Evolutionary conservation across 2,888 invertebrate genomes (phyloP).

Genomic region (Zygogramma bicolorata): DNA sequence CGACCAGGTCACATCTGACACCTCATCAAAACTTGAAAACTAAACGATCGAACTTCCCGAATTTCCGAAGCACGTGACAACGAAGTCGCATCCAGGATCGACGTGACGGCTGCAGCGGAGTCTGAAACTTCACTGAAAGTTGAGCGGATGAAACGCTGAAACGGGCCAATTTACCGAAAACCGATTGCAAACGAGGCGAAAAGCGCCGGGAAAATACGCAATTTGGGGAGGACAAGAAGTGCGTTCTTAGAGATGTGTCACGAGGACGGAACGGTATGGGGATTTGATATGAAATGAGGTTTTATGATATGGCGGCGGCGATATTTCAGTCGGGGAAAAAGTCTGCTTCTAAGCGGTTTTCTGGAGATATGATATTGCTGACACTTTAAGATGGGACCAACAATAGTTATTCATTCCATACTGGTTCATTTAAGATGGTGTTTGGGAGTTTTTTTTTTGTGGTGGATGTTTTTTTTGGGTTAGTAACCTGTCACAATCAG

Average conservation of each 20-base stretch:
- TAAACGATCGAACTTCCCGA: neutral
- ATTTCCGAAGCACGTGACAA: neutral
- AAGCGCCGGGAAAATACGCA: neutral
- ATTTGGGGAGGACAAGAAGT: neutral
- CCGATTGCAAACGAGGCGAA: neutral
- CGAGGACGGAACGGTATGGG: neutral
- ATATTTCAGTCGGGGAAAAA: neutral
- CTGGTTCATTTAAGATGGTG: no score
- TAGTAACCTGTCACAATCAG: no score
- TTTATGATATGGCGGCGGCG: neutral
- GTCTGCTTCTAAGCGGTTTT: no score
- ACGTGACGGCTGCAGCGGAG: neutral
- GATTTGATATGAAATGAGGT: neutral
- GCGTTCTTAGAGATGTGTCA: neutral
- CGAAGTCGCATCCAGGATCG: neutral
- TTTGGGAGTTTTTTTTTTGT: no score
- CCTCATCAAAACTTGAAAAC: neutral
- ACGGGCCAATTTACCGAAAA: neutral
- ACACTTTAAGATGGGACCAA: no score
- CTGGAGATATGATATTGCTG: no score
- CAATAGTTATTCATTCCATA: no score
- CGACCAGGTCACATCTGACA: neutral
- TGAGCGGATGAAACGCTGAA: neutral
- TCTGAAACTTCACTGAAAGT: neutral
- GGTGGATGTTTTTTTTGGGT: no score